Conservation (phyloP, 2,797 vertebrate species). For the Hyperoplus immaculatus region DNA sequence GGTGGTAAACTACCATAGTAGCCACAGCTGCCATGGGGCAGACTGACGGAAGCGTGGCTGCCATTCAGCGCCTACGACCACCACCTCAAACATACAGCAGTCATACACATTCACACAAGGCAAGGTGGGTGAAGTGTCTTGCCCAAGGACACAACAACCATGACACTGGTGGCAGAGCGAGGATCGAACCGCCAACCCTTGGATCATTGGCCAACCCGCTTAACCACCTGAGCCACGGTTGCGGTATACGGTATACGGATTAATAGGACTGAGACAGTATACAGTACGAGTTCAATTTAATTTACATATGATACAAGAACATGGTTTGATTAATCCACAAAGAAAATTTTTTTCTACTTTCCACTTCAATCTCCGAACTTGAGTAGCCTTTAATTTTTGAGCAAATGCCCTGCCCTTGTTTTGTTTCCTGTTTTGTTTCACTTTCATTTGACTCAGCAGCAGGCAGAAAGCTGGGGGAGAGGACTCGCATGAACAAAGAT, state of each 20-base stretch:
- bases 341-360: background rate
- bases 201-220: too few species aligned
- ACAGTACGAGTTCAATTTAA: background rate
- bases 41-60: too few species aligned
- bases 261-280: background rate
- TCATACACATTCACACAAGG: too few species aligned
- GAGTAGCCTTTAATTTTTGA: background rate
- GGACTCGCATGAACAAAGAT: background rate
- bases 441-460: background rate
- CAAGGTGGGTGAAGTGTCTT: too few species aligned
- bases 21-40: too few species aligned
- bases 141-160: too few species aligned
- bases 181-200: too few species aligned
- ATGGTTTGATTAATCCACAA: background rate
- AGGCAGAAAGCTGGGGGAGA: rapidly evolving
- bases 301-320: background rate
- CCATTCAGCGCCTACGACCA: too few species aligned
- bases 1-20: too few species aligned
- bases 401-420: background rate
- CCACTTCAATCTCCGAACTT: background rate
- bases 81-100: too few species aligned
- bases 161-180: too few species aligned
- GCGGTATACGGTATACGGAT: background rate
- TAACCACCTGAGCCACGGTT: too few species aligned
- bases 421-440: background rate